These are phyloP conservation scores for Rotaria magnacalcarata DNA, from an alignment of 2,888 invertebrate species.

Conservation along the genomic window DNA sequence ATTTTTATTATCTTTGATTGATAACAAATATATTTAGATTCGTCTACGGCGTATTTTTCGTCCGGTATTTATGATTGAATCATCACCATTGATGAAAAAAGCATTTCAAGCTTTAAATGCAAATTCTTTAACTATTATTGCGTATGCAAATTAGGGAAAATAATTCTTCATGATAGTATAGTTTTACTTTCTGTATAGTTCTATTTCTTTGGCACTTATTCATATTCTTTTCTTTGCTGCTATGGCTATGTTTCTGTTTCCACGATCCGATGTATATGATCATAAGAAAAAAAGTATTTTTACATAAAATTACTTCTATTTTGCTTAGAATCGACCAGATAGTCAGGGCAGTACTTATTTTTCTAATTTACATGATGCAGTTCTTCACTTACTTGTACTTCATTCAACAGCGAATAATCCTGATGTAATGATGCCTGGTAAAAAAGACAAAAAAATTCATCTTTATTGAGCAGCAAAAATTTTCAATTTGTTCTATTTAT, in stretches of 20 bases:
- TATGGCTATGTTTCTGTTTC: neutral
- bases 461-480: no score
- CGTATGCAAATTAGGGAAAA: slow-evolving; percentile 49
- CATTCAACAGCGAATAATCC: slow-evolving; percentile 58
- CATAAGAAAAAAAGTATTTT: neutral
- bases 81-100: slow-evolving; percentile 58
- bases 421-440: slow-evolving; percentile 51
- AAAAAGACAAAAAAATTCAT: no score
- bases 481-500: neutral
- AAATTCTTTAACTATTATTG: slow-evolving; percentile 55
- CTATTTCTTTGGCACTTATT: neutral
- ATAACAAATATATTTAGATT: slow-evolving; percentile 44
- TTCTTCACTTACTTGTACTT: slow-evolving; percentile 55
- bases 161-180: no score
- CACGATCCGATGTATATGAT: neutral
- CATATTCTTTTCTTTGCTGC: neutral
- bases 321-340: neutral
- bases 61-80: slow-evolving; percentile 56
- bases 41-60: slow-evolving; percentile 55
- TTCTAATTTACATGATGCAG: slow-evolving; percentile 51
- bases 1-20: neutral
- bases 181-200: neutral
- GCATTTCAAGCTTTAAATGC: slow-evolving; percentile 55
- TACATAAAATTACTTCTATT: neutral
- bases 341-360: slow-evolving; percentile 48